Conservation (phyloP, 2,888 invertebrate species). For the Caenorhabditis panamensis region DNA sequence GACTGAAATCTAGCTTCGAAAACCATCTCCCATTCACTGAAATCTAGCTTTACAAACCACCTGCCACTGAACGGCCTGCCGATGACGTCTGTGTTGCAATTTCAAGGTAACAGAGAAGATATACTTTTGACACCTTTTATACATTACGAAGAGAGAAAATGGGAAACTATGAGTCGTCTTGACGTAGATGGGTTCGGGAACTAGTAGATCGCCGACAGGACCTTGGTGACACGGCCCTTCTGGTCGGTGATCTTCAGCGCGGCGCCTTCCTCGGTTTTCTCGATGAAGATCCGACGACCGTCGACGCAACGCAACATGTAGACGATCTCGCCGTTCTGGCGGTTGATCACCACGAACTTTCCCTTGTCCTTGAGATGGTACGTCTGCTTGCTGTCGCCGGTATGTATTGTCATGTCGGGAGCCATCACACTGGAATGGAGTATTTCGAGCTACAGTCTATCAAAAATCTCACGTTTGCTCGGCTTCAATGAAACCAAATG, state of each 20-base stretch:
- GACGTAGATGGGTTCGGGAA: too few species aligned
- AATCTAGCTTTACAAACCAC: too few species aligned
- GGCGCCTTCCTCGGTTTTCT: conserved; percentile 31
- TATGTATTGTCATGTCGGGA: conserved; percentile 38
- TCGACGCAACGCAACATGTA: conserved; percentile 60
- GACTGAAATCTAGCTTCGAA: too few species aligned
- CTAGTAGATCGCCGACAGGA: conserved; percentile 47
- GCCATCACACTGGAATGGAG: conserved; percentile 26
- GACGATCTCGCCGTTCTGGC: conserved; percentile 34
- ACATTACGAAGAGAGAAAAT: too few species aligned
- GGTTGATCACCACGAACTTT: conserved; percentile 47
- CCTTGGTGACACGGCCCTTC: conserved; percentile 41
- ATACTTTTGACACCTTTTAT: too few species aligned
- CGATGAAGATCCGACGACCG: conserved; percentile 54
- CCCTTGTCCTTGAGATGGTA: conserved; percentile 45
- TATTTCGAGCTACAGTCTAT: neutral
- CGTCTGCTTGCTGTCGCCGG: conserved; percentile 28
- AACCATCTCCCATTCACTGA: too few species aligned
- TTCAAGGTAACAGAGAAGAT: too few species aligned
- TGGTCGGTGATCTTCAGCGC: conserved; percentile 36
- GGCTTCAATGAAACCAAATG: neutral
- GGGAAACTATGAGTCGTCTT: too few species aligned
- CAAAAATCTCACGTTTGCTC: neutral
- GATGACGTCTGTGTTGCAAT: too few species aligned
- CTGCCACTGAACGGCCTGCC: too few species aligned